Conservation (phyloP, 2,797 vertebrate species). For the Coreius guichenoti region DNA sequence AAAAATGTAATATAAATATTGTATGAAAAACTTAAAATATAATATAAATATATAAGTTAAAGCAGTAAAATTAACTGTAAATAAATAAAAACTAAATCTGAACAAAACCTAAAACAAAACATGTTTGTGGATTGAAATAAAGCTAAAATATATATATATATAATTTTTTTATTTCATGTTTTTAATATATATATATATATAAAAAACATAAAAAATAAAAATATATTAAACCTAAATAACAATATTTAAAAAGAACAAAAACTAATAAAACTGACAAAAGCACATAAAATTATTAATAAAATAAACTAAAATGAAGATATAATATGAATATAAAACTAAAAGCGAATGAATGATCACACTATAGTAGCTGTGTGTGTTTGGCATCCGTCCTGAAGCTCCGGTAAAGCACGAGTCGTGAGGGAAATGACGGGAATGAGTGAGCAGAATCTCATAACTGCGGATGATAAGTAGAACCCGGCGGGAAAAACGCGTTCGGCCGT, state of each 20-base stretch:
- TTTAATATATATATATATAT: too few species aligned
- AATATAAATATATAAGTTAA: neutral
- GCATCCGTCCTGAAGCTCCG: neutral
- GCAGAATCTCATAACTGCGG: conserved; percentile 50
- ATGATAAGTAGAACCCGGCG: conserved; percentile 52
- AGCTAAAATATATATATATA: neutral
- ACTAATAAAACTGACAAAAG: neutral
- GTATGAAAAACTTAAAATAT: neutral
- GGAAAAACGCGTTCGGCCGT: conserved; percentile 48
- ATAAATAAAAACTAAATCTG: neutral
- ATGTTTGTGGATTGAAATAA: neutral
- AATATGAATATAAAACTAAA: neutral
- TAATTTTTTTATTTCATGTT: too few species aligned
- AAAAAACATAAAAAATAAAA: too few species aligned
- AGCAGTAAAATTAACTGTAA: neutral
- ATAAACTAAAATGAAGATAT: neutral
- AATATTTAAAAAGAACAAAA: neutral
- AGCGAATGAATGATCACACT: neutral
- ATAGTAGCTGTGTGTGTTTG: neutral
- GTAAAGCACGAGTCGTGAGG: too few species aligned
- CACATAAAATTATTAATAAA: neutral
- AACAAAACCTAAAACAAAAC: neutral
- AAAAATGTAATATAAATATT: neutral
- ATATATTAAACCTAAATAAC: neutral
- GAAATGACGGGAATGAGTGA: neutral